Base-by-base conservation (phyloP, 2,888 invertebrate genomes). In the Chrysodeixis includens region DNA sequence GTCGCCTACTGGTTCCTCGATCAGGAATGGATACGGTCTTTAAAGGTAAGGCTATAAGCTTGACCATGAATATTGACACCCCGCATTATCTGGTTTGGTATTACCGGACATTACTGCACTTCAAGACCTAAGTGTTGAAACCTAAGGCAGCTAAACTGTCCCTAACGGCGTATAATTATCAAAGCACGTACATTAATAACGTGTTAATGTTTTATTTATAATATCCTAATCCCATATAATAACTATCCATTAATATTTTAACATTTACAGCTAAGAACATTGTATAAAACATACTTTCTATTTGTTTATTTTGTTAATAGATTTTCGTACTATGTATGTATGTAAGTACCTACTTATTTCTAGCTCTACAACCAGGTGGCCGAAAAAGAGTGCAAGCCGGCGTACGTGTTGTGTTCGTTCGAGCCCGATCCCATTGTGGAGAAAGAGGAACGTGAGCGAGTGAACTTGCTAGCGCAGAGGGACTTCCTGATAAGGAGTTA, bases 391-490 rank as follows among this genome's bases (percentile, higher is more conserved):
- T 56, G 51, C 46, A 92, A 90, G 72, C 92, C 86, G 1, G 18
- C 88, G 16, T 93, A 92, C 76, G 94, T 95, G 59, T 69, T 90
- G 64, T 91, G 95, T 82, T 96, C 96, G 0, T 97, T 96, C 85
- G 96, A 96, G 80, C 97, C 97, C 0, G 96, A 96, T 81, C 95
- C 95, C n/a, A 96, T 97, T 80, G 92, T 96, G 68, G 96, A 96
- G 86, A 91, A 96, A 12, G 98, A 98, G 83, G 98, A 98, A 86
- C 96, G 97, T 18, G 96, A 97, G 82, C 95, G 97, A 3, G 87
- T 96, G 55, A 96, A 96, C 75, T 90, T 95, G 68, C 86, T 97
- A 71, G 96, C 96, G 9, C 97, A 97, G 85, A 91, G 97, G 53
- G 97, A 97, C 82, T 96, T 96, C 86, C 91, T 97, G 56, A 95